A percentile compares a stretch with the other conserved stretches of the same genome.
phyloP scores from a whole-genome alignment of 2,113 vertebrate genomes.

The Callithrix jacchus region DNA sequence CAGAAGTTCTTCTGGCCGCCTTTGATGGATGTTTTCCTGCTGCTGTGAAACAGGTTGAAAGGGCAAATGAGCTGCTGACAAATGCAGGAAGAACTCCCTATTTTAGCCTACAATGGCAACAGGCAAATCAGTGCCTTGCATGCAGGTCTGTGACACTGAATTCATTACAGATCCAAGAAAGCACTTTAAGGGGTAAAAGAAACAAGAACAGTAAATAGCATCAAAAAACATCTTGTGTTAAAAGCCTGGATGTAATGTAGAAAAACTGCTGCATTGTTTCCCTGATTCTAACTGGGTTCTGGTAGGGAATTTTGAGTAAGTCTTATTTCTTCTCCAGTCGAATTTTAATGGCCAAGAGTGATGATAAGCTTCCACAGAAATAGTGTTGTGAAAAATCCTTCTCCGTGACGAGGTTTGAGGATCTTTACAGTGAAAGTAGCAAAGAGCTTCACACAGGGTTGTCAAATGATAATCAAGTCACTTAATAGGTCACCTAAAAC shows the following conservation, averaged over 20 bases:
- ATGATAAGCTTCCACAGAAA: background rate
- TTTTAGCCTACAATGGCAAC: background rate
- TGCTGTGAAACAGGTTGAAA: background rate
- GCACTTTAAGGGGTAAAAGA: background rate
- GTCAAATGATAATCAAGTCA: background rate
- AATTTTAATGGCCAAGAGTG: conserved; percentile 25
- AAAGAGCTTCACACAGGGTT: background rate
- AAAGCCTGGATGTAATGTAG: background rate
- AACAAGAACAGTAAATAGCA: background rate
- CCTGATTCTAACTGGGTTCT: background rate
- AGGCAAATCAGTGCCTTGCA: background rate
- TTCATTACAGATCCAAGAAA: conserved; percentile 13
- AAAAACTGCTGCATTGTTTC: background rate
- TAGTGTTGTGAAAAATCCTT: background rate
- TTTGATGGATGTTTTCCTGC: background rate
- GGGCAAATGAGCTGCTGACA: background rate
- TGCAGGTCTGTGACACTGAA: background rate
- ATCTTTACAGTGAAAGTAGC: background rate
- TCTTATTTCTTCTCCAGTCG: background rate
- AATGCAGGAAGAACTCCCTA: background rate
- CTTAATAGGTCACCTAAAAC: background rate
- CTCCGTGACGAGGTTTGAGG: background rate
- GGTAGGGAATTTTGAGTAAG: background rate
- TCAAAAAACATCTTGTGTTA: background rate
- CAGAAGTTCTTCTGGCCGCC: background rate